phyloP scores from a whole-genome alignment of 2,888 invertebrate genomes.

The Eutolmus rufibarbis region DNA sequence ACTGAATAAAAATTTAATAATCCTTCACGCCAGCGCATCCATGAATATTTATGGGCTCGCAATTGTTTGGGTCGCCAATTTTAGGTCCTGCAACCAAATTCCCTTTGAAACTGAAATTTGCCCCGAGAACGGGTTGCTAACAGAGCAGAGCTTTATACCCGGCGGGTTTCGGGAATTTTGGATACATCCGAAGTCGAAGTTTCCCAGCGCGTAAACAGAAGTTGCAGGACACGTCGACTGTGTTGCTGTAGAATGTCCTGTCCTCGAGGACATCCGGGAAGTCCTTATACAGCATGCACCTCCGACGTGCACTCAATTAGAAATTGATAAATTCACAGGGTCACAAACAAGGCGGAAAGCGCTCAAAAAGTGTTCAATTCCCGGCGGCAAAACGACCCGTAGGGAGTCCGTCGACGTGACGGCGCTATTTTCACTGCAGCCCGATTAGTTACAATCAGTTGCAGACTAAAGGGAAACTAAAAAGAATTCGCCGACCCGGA shows the following conservation, averaged over 20 bases:
- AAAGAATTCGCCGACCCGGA: neutral
- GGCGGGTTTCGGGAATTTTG: neutral
- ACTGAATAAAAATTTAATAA: conserved; percentile 10
- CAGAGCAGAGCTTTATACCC: neutral
- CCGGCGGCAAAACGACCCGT: neutral
- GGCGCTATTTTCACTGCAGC: neutral
- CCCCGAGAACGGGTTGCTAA: neutral
- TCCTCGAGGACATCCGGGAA: neutral
- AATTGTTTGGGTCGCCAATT: neutral
- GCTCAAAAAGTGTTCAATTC: neutral
- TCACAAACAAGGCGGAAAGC: neutral
- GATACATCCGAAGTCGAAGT: neutral
- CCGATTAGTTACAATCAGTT: neutral
- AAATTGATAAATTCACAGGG: neutral
- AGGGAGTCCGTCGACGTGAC: neutral
- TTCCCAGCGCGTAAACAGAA: neutral
- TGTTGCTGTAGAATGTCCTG: neutral
- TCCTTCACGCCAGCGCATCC: neutral
- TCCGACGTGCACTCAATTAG: neutral
- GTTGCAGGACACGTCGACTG: neutral
- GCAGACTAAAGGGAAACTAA: neutral
- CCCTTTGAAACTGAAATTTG: neutral
- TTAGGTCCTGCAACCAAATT: neutral
- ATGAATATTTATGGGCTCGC: conserved; percentile 12
- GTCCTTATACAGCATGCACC: neutral